Percentiles rank a stretch among this genome's conserved stretches.
Conservation (phyloP, 2,888 invertebrate genomes). For the Stictocephala bisonia region DNA sequence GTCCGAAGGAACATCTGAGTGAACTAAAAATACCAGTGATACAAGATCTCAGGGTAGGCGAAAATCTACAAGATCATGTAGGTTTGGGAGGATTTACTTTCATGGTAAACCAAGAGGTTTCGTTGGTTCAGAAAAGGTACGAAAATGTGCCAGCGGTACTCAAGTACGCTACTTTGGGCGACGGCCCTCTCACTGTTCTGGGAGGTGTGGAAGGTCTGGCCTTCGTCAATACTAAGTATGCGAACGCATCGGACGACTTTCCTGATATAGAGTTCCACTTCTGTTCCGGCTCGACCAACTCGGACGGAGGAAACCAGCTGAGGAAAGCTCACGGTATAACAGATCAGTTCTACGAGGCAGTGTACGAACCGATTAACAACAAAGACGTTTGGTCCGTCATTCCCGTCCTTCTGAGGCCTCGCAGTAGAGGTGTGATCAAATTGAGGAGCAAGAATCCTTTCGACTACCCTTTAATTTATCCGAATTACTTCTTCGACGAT, state of each 20-base stretch:
- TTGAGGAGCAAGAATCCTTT: constrained; percentile 86
- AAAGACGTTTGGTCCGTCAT: constrained; percentile 87
- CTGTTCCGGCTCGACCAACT: constrained; percentile 86
- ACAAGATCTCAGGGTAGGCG: constrained; percentile 84
- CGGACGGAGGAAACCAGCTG: constrained; percentile 85
- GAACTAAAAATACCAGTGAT: constrained; percentile 82
- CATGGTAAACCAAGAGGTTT: constrained; percentile 80
- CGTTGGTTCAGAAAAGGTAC: constrained; percentile 82
- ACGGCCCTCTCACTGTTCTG: constrained; percentile 85
- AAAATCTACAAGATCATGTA: constrained; percentile 91
- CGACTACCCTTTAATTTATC: constrained; percentile 89
- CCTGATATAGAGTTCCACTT: constrained; percentile 94
- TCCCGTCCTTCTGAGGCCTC: constrained; percentile 82
- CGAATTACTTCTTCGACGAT: constrained; percentile 88
- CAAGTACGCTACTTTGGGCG: constrained; percentile 85
- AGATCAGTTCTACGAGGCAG: constrained; percentile 78
- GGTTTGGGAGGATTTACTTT: constrained; percentile 89
- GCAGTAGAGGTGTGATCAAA: constrained; percentile 84
- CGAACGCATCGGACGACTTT: constrained; percentile 81
- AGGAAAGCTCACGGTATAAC: constrained; percentile 83
- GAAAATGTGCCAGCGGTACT: constrained; percentile 83
- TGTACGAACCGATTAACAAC: constrained; percentile 80
- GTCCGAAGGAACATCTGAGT: constrained; percentile 77
- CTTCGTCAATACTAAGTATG: constrained; percentile 89
- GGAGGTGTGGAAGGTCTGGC: constrained; percentile 74